Conservation (phyloP, 1,140 invertebrate species). For the Apis dorsata region DNA sequence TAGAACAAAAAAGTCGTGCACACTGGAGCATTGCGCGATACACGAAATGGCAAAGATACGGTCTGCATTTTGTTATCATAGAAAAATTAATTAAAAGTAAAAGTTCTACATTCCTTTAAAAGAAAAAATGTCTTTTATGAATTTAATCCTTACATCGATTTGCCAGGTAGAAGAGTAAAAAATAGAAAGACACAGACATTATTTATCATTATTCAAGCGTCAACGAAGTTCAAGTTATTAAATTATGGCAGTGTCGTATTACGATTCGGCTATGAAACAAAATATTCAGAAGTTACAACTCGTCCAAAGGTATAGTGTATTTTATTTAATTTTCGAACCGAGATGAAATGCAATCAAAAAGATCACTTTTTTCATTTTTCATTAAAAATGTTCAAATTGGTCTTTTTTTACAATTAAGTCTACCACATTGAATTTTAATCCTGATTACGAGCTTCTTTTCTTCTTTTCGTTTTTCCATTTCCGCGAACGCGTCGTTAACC, state of each 20-base stretch:
- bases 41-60: constrained; percentile 37
- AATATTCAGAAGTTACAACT: not conserved
- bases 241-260: constrained; percentile 33
- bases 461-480: not conserved
- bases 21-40: constrained; percentile 10
- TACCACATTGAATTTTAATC: not conserved
- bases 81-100: not conserved
- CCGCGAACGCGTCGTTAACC: not conserved
- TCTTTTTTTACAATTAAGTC: not conserved
- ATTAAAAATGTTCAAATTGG: not conserved
- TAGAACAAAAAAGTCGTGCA: not conserved
- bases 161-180: not conserved
- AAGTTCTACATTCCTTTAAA: not conserved
- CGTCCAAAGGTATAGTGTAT: not conserved
- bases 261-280: constrained; percentile 3
- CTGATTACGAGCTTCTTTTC: not conserved
- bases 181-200: not conserved
- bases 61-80: not conserved
- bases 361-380: constrained; percentile 7
- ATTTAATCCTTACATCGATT: not conserved
- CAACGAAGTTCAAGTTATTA: constrained; percentile 22
- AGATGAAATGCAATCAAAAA: constrained; percentile 25
- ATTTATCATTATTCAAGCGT: not conserved
- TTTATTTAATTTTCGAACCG: constrained; percentile 33
- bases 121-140: not conserved